Evolutionary conservation across 1,140 invertebrate species (phyloP).

Genomic region (Forficula auricularia): DNA sequence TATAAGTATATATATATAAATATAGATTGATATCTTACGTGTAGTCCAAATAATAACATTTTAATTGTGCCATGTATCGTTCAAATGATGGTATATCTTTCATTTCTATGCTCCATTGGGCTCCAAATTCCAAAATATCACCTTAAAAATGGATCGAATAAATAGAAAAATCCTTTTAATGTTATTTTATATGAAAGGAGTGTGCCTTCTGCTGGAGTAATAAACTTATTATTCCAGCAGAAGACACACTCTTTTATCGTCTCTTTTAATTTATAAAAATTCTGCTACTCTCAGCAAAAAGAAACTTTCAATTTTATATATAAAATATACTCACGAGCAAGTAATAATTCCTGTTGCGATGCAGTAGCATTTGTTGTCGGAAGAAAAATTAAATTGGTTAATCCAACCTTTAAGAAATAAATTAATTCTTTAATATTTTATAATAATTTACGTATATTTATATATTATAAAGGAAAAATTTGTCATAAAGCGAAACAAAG

Average conservation of each 20-base stretch:
- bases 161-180: not conserved
- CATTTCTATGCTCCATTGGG: constrained; percentile 79
- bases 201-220: too few species aligned
- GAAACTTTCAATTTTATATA: too few species aligned
- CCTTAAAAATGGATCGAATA: constrained; percentile 28
- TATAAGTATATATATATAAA: not conserved
- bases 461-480: too few species aligned
- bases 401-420: constrained; percentile 46
- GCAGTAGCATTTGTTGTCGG: constrained; percentile 64
- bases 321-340: constrained; percentile 47
- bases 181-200: too few species aligned
- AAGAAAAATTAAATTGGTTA: constrained; percentile 71
- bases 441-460: too few species aligned
- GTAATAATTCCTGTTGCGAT: constrained; percentile 67
- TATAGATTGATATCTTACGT: constrained; percentile 36
- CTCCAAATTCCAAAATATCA: constrained; percentile 88
- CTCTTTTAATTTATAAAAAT: too few species aligned
- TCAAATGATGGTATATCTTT: constrained; percentile 91
- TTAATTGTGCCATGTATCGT: constrained; percentile 88
- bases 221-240: too few species aligned
- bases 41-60: constrained; percentile 96
- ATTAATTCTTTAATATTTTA: constrained; percentile 9
- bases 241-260: too few species aligned
- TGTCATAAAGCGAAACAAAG: too few species aligned
- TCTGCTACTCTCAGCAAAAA: too few species aligned